Conservation (phyloP, 2,888 invertebrate genomes). For the Neelides folsomi region DNA sequence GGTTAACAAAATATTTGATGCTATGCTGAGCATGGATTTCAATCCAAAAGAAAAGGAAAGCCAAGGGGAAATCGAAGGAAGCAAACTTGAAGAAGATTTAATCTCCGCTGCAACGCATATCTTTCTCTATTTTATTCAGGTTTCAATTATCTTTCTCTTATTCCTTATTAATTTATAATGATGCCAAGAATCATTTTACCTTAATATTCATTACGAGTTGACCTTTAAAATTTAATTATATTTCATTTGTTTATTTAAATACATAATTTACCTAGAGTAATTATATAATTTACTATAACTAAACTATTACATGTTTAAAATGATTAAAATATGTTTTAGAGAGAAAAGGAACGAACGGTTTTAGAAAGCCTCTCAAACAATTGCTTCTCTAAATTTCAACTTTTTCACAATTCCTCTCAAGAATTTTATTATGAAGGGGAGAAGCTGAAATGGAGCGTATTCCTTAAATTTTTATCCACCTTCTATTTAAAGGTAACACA, state of each 20-base stretch:
- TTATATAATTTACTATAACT: neutral
- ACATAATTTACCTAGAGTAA: no score
- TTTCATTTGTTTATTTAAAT: no score
- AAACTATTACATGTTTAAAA: neutral
- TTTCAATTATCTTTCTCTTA: no score
- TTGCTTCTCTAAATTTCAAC: conserved; percentile 41
- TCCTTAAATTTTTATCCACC: conserved; percentile 26
- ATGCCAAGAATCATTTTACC: no score
- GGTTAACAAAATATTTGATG: conserved; percentile 28
- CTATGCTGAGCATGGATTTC: conserved; percentile 12
- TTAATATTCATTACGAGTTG: no score
- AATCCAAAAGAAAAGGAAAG: neutral
- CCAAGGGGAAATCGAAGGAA: neutral
- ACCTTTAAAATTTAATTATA: no score
- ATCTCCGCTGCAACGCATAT: conserved; percentile 71
- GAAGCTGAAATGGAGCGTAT: conserved; percentile 17
- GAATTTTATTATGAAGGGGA: neutral
- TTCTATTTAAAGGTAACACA: conserved; percentile 17
- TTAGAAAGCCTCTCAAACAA: conserved; percentile 76
- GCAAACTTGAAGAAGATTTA: conserved; percentile 43
- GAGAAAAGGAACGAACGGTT: conserved; percentile 75
- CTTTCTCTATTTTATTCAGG: conserved; percentile 71
- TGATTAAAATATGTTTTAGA: conserved; percentile 38
- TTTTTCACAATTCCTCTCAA: conserved; percentile 20
- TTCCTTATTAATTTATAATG: neutral